Base-by-base conservation (phyloP, 2,113 vertebrate species). In the Dendrocopos noguchii region DNA sequence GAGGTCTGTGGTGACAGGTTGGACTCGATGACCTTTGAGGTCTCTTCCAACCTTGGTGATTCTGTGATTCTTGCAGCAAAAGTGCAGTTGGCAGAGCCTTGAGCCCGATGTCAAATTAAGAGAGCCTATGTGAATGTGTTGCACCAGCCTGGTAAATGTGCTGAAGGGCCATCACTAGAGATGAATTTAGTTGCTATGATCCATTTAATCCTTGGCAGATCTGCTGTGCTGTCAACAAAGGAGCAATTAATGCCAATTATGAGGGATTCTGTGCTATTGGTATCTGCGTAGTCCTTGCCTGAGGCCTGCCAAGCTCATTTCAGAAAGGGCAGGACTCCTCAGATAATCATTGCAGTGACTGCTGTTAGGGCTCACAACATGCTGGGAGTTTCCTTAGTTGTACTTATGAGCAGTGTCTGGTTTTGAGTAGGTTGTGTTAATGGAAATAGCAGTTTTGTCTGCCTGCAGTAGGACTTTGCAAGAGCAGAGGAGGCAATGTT, bases 241-340 rank as follows among this genome's bases (percentile, higher is more conserved):
- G 65, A 91, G 81, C 80, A 89, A 82, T 95, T 95, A 94, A 92
- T 93, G 87, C 87, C 87, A 91, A 89, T 94, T 92, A 91, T 46
- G 84, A 94, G 31, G 79, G 90, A 72, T 89, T 96, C 73, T 90
- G 79, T 94, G 91, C 68, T 92, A 87, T 75, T 93, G 55, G 65
- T 93, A 44, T 88, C 84, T 90, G 59, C 65, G 47, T 81, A 87
- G 90, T 85, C 72, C 82, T 89, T 91, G 91, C 91, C 93, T 92
- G 64, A 77, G 93, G 84, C 67, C 81, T 80, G 79, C 71, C 90
- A 87, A 74, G 34, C 79, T 87, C 20, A 6, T 76, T 92, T 93
- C 78, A 76, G 7, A 87, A 88, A 84, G 50, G 39, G 28, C 59
- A 73, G 34, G 34, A 87, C 78, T 79, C 78, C 87, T 79, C 78